A percentile compares a stretch with the other conserved stretches of the same genome.
Conservation (phyloP, 2,113 vertebrate genomes). For the Gulo gulo region DNA sequence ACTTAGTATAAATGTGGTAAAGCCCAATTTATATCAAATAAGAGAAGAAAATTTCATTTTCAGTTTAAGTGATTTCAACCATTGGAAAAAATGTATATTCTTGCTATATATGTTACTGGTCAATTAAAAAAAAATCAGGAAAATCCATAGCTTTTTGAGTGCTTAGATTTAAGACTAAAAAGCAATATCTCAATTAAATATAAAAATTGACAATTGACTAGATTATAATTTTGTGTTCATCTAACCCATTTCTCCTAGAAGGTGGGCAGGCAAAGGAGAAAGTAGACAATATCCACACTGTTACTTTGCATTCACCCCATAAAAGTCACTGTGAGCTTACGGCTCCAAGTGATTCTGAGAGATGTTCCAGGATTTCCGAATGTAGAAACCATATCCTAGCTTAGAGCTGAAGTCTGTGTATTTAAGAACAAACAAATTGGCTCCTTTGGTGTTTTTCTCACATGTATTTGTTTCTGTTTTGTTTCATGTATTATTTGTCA, state of each 20-base stretch:
- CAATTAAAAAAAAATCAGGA: neutral
- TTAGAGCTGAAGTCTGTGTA: neutral
- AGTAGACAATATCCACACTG: neutral
- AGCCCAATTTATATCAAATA: slow-evolving; percentile 9
- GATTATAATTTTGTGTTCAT: neutral
- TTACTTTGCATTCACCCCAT: neutral
- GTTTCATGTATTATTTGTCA: neutral
- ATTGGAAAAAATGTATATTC: neutral
- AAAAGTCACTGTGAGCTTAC: neutral
- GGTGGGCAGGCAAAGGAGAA: neutral
- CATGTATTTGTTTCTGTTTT: neutral
- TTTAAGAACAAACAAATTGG: neutral
- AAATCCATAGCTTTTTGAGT: slow-evolving; percentile 18
- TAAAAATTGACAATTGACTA: neutral
- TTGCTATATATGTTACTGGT: neutral
- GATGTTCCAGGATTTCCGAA: neutral
- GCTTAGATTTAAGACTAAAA: slow-evolving; percentile 26
- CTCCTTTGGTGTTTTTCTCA: neutral
- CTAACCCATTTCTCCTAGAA: neutral
- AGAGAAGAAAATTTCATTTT: slow-evolving; percentile 28
- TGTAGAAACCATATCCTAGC: neutral
- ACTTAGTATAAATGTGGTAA: neutral
- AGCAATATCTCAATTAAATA: neutral
- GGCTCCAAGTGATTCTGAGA: neutral
- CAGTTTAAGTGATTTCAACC: neutral